These are phyloP conservation scores for Lasius fuliginosus DNA, from an alignment of 2,888 invertebrate genomes.

Conservation along the genomic window DNA sequence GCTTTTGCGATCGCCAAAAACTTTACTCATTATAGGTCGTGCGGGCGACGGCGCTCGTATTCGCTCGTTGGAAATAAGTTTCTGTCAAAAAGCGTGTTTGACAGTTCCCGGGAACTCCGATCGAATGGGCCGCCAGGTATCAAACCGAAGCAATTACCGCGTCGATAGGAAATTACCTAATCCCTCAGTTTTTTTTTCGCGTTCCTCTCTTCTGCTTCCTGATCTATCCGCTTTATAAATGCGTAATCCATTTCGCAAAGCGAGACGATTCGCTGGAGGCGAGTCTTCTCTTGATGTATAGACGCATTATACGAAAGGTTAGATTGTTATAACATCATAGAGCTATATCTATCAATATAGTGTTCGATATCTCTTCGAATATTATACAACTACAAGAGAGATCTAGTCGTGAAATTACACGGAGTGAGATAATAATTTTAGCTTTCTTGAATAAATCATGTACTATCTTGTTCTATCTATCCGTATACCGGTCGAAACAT, in stretches of 20 bases:
- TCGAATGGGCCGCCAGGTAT: constrained; percentile 25
- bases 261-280: not conserved
- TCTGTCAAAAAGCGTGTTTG: constrained; percentile 34
- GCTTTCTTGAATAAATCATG: constrained; percentile 26
- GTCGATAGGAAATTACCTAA: constrained; percentile 20
- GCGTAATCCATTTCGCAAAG: not conserved
- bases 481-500: constrained; percentile 20
- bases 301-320: not conserved
- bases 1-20: constrained; percentile 41
- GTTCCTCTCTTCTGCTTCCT: not conserved
- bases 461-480: not conserved
- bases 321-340: not conserved
- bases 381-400: not conserved
- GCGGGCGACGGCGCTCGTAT: not conserved
- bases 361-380: not conserved
- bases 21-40: constrained; percentile 52
- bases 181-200: not conserved
- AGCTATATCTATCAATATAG: not conserved
- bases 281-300: not conserved
- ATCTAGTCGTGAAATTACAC: constrained; percentile 22
- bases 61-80: constrained; percentile 32
- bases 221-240: constrained; percentile 1
- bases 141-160: constrained; percentile 31
- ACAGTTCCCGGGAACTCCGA: not conserved
- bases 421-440: constrained; percentile 7